These are phyloP conservation scores for Anastatus disparis DNA, from an alignment of 1,140 invertebrate species.

Conservation along the genomic window DNA sequence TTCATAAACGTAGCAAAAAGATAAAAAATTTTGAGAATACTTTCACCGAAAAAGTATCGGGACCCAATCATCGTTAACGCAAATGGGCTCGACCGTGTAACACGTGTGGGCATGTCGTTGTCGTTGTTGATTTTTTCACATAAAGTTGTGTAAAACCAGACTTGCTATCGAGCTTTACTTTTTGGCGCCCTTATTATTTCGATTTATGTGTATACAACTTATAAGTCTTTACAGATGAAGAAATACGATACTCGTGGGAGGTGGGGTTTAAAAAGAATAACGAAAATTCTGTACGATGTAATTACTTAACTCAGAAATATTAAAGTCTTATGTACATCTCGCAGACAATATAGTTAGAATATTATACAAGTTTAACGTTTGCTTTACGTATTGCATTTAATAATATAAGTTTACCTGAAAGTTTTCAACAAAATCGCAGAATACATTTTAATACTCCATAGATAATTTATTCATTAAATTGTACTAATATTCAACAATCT, in stretches of 20 bases:
- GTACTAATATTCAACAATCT: too few relatives aligned
- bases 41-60: slow-evolving; percentile 25
- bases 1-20: neutral
- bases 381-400: neutral
- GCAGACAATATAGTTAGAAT: too few relatives aligned
- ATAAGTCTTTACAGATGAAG: neutral
- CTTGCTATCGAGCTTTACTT: slow-evolving; percentile 1
- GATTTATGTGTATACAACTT: neutral
- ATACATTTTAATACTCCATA: too few relatives aligned
- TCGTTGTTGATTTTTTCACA: too few relatives aligned
- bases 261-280: neutral
- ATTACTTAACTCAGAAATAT: neutral
- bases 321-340: too few relatives aligned
- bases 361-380: neutral
- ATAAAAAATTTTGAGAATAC: slow-evolving; percentile 17
- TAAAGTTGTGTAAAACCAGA: slow-evolving; percentile 12
- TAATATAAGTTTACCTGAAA: too few relatives aligned
- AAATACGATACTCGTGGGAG: neutral
- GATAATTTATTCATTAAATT: too few relatives aligned
- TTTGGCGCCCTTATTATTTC: neutral
- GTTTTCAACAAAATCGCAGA: too few relatives aligned
- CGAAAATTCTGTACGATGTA: neutral
- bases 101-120: neutral
- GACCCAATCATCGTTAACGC: neutral
- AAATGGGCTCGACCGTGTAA: neutral